These are phyloP conservation scores for Drosophila micromelanica DNA, from an alignment of 1,140 invertebrate species.

Conservation along the genomic window DNA sequence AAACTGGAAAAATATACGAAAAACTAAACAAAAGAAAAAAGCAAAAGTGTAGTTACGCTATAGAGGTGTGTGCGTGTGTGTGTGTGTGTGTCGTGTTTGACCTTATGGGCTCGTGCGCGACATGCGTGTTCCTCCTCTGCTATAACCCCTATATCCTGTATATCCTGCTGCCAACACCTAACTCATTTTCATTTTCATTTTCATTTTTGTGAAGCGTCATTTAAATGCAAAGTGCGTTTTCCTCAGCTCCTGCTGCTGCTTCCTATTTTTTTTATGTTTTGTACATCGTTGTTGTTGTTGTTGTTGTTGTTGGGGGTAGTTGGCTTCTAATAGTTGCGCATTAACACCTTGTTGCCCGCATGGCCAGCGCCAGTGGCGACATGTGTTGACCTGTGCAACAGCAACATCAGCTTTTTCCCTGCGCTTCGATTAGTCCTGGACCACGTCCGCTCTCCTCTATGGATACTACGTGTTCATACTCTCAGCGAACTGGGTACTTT, in stretches of 20 bases:
- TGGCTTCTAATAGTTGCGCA: constrained; percentile 61
- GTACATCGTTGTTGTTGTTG: neutral
- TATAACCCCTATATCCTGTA: constrained; percentile 3
- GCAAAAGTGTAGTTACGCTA: constrained; percentile 61
- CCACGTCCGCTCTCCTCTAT: constrained; percentile 5
- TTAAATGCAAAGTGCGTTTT: constrained; percentile 71
- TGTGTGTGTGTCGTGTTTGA: neutral
- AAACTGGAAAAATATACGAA: constrained; percentile 14
- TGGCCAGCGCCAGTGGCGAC: constrained; percentile 44
- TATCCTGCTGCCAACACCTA: neutral
- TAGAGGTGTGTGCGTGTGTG: neutral
- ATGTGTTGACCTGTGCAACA: constrained; percentile 63
- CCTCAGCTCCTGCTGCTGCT: neutral
- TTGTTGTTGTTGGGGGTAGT: constrained; percentile 49
- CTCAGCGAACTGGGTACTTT: neutral
- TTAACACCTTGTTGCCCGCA: constrained; percentile 79
- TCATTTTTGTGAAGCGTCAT: constrained; percentile 65
- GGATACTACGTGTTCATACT: constrained; percentile 25
- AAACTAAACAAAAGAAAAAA: constrained; percentile 43
- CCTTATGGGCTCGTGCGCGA: constrained; percentile 56
- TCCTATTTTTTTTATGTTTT: neutral
- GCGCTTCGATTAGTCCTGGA: constrained; percentile 25
- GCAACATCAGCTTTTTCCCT: neutral
- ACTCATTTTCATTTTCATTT: constrained; percentile 37
- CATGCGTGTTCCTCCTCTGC: constrained; percentile 29